Evolutionary conservation across 2,888 invertebrate species (phyloP).

Genomic region (Lapara coniferarum): DNA sequence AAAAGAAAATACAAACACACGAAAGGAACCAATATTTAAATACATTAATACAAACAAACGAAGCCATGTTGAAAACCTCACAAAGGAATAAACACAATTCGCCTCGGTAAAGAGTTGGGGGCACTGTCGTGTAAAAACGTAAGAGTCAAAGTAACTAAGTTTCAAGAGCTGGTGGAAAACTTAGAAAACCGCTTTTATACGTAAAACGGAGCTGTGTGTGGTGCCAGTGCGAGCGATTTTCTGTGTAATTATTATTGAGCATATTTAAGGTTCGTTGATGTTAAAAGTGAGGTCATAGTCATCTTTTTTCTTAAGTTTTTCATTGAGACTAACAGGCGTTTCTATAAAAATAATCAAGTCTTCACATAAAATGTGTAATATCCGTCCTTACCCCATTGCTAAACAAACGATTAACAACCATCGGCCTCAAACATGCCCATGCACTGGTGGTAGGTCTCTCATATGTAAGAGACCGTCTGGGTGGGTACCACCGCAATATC

Average conservation of each 20-base stretch:
- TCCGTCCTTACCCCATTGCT: not conserved
- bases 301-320: too few species aligned
- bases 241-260: not conserved
- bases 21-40: slow-evolving; percentile 10
- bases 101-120: slow-evolving; percentile 4
- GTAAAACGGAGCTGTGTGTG: not conserved
- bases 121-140: slow-evolving; percentile 32
- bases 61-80: slow-evolving; percentile 16
- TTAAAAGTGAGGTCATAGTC: not conserved
- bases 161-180: slow-evolving; percentile 36
- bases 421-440: not conserved
- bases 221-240: slow-evolving; percentile 14
- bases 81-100: slow-evolving; percentile 24
- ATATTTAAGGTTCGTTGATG: not conserved
- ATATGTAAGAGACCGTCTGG: too few species aligned
- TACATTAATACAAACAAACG: slow-evolving; percentile 16
- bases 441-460: too few species aligned
- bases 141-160: slow-evolving; percentile 34
- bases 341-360: too few species aligned
- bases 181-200: slow-evolving; percentile 39
- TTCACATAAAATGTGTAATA: too few species aligned
- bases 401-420: not conserved
- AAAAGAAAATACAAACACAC: slow-evolving; percentile 15
- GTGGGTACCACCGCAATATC: too few species aligned
- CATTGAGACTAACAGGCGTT: too few species aligned